Evolutionary conservation across 2,888 invertebrate species (phyloP).

Genomic region (Thymelicus acteon): DNA sequence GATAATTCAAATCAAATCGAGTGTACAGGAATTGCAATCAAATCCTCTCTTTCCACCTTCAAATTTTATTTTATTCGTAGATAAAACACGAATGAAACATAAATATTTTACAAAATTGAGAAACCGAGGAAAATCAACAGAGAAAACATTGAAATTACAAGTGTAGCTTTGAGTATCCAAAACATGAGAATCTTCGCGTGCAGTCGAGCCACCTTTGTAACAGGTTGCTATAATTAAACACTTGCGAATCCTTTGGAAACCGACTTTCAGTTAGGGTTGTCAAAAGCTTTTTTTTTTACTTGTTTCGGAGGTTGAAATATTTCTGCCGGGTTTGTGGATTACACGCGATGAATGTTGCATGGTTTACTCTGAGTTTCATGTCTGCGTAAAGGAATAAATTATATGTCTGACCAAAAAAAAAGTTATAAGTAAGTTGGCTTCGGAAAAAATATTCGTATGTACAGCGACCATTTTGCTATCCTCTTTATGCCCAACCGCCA

Average conservation of each 20-base stretch:
- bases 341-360: background rate
- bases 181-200: constrained; percentile 20
- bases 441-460: too few species aligned
- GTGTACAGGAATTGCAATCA: too few species aligned
- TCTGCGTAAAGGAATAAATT: too few species aligned
- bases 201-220: constrained; percentile 8
- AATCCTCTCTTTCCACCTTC: too few species aligned
- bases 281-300: constrained; percentile 2
- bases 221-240: constrained; percentile 35
- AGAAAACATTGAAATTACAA: constrained; percentile 11
- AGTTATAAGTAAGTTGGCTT: too few species aligned
- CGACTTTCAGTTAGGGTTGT: constrained; percentile 1
- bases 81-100: background rate
- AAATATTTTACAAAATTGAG: background rate
- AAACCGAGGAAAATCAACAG: background rate
- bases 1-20: too few species aligned
- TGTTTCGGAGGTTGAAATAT: background rate
- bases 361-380: too few species aligned
- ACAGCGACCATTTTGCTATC: too few species aligned
- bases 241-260: constrained; percentile 2
- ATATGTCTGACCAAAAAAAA: too few species aligned
- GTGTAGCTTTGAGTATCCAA: constrained; percentile 19
- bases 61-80: too few species aligned
- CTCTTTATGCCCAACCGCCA: too few species aligned
- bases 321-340: background rate